These are phyloP conservation scores for Bimastos eiseni DNA, from an alignment of 2,888 invertebrate species.

Conservation along the genomic window DNA sequence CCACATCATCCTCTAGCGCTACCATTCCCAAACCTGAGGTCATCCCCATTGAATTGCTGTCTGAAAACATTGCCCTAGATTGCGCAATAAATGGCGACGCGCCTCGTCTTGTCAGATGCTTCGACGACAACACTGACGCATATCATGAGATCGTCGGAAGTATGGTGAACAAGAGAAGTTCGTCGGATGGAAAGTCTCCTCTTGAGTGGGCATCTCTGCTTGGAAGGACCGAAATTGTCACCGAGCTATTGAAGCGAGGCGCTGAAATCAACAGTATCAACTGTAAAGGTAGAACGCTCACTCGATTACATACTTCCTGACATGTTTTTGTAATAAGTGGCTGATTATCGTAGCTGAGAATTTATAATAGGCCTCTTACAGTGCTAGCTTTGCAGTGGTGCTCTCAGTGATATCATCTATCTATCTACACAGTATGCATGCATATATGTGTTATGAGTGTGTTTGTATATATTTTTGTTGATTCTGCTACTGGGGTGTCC, in stretches of 20 bases:
- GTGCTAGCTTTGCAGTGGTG: too few relatives aligned
- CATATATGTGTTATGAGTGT: too few relatives aligned
- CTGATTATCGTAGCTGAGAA: too few relatives aligned
- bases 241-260: constrained; percentile 9
- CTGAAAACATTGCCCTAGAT: constrained; percentile 8
- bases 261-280: not conserved
- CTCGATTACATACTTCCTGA: too few relatives aligned
- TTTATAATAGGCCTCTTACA: too few relatives aligned
- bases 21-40: not conserved
- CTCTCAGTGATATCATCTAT: too few relatives aligned
- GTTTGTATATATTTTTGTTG: too few relatives aligned
- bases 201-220: constrained; percentile 21
- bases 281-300: not conserved
- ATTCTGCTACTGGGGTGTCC: too few relatives aligned
- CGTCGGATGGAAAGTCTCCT: constrained; percentile 10
- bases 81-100: not conserved
- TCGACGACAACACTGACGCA: not conserved
- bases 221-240: not conserved
- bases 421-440: too few relatives aligned
- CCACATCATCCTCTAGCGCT: not conserved
- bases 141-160: constrained; percentile 1
- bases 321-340: too few relatives aligned
- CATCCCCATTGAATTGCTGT: not conserved
- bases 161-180: constrained; percentile 15
- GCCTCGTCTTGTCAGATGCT: not conserved